Evolutionary conservation across 2,797 vertebrate species (phyloP), one percentile per base, ranked within the genome.

Genomic region (Mormyrops attenuatus): DNA sequence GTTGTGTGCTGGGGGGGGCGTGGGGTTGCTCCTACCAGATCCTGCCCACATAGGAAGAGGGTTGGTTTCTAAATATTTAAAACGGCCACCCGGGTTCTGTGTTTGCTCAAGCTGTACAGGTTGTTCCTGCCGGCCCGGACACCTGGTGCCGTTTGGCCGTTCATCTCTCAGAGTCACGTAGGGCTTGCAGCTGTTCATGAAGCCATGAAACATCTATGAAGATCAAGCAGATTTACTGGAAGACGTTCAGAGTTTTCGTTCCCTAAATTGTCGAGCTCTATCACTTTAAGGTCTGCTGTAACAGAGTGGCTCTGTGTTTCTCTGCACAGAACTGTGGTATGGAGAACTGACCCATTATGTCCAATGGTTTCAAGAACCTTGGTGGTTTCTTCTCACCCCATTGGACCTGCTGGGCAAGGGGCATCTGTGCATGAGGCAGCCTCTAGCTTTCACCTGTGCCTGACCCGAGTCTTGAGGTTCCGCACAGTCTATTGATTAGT

Each of bases 51-150:
- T 95, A 96, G 38, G 34, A 87, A 63, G 53, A 52, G 7, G 9
- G 20, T 38, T 22, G 60, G 60, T 30, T 94, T 95, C 93, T 94
- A 92, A 94, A 94, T 95, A 95, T 95, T 94, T 94, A 93, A 93
- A 93, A 91, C 90, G 93, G 93, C 95, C 97, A 97, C 97, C 97
- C 98, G 97, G 93, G 87, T 85, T 94, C 93, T 92, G 88, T 97
- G 95, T 97, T 97, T 97, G 94, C 96, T 97, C 96, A 96, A 94
- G 91, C 90, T 90, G 92, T 89, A 41, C 90, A 26, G 92, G 94
- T 94, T 92, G 93, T 94, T 93, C 91, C 90, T 89, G 50, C 30
- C 2, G 22, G 8, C n/a, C 85, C 15, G 3, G 85, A 53, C 53
- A 57, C 52, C 85, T n/a, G 52, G 85, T 87, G 30, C 17, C 3